A percentile compares a stretch with the other conserved stretches of the same genome.
These are phyloP conservation scores for Leguminivora glycinivorella DNA, from an alignment of 1,140 invertebrate genomes.

Conservation along the genomic window DNA sequence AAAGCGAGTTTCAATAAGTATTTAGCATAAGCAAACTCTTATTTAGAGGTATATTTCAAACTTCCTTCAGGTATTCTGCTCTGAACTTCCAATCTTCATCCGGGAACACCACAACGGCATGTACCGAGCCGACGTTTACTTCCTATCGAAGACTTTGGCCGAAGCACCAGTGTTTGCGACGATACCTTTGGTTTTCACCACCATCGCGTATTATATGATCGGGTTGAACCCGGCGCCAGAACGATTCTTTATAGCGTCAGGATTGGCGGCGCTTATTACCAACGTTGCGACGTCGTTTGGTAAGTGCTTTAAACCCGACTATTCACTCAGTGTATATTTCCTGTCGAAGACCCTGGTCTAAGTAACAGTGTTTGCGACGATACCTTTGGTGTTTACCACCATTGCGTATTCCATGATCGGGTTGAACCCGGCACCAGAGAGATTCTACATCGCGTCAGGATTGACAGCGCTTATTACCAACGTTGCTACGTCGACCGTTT, in stretches of 20 bases:
- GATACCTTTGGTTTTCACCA: constrained; percentile 91
- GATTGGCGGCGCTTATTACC: constrained; percentile 89
- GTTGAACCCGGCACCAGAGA: constrained; percentile 84
- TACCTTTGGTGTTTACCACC: constrained; percentile 90
- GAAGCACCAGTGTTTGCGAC: constrained; percentile 91
- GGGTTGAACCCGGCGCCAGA: constrained; percentile 86
- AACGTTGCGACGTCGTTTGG: constrained; percentile 96
- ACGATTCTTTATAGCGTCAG: constrained; percentile 87
- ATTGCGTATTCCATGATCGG: constrained; percentile 95
- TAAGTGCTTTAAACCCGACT: constrained; percentile 66
- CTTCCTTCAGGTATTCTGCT: constrained; percentile 91
- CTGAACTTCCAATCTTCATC: constrained; percentile 94
- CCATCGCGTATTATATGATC: constrained; percentile 93
- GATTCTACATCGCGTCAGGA: constrained; percentile 87
- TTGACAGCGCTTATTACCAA: constrained; percentile 92
- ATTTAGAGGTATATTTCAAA: neutral
- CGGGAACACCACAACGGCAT: constrained; percentile 95
- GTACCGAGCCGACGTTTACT: constrained; percentile 96
- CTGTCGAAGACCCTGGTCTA: constrained; percentile 94
- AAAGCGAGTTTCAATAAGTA: neutral
- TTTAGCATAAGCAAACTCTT: too few relatives aligned
- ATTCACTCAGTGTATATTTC: constrained; percentile 88
- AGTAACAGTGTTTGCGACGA: too few relatives aligned
- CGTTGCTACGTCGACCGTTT: constrained; percentile 93
- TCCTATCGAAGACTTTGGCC: constrained; percentile 93